Conservation (phyloP, 2,113 vertebrate species). For the Oreochromis niloticus region DNA sequence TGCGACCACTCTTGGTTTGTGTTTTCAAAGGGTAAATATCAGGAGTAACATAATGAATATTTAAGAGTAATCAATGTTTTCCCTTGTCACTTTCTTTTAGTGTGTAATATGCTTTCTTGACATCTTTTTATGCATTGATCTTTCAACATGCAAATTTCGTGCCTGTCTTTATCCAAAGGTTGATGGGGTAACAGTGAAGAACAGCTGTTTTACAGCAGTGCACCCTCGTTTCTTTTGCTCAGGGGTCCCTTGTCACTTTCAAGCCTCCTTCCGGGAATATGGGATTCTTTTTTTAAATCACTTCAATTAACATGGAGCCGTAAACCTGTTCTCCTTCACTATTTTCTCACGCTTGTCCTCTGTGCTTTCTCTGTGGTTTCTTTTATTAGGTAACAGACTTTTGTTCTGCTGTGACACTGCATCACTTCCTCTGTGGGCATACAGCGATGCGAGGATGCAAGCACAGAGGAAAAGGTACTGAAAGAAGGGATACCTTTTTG, state of each 20-base stretch:
- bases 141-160: not conserved
- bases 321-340: conserved; percentile 56
- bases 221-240: conserved; percentile 36
- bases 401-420: conserved; percentile 50
- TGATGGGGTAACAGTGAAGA: conserved; percentile 39
- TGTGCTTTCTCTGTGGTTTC: conserved; percentile 47
- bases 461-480: conserved; percentile 45
- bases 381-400: conserved; percentile 62
- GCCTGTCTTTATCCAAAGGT: not conserved
- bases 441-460: conserved; percentile 40
- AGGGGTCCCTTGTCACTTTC: conserved; percentile 43
- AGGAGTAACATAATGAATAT: not conserved
- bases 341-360: conserved; percentile 40
- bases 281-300: conserved; percentile 56
- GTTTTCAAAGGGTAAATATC: not conserved
- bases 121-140: not conserved
- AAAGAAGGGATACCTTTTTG: not conserved
- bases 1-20: not conserved
- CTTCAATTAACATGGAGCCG: conserved; percentile 62
- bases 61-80: not conserved
- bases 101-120: not conserved
- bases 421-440: conserved; percentile 38
- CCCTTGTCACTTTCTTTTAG: not conserved
- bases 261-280: conserved; percentile 49
- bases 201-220: conserved; percentile 66